Conservation (phyloP, 2,797 vertebrate species). For the Falco cherrug region DNA sequence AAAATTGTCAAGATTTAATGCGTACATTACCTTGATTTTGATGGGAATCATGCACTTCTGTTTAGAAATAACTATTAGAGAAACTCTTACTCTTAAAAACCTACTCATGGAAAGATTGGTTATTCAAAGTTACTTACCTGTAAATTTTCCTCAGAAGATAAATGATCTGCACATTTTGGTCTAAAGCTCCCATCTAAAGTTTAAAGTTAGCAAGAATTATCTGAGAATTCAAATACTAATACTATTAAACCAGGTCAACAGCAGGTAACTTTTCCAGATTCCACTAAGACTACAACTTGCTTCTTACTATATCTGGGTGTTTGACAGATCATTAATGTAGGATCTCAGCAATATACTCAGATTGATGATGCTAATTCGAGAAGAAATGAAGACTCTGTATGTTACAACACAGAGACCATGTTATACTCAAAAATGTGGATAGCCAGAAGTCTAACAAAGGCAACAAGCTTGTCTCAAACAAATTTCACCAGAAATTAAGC, state of each 20-base stretch:
- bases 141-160: not conserved
- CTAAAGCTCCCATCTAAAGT: not conserved
- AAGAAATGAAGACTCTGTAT: not conserved
- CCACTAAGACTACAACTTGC: not conserved
- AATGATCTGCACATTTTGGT: not conserved
- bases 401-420: not conserved
- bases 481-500: not conserved
- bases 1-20: not conserved
- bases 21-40: conserved; percentile 10
- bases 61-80: not conserved
- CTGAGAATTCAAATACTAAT: not conserved
- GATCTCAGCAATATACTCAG: not conserved
- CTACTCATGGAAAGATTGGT: not conserved
- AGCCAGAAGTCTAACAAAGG: not conserved
- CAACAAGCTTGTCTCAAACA: not conserved
- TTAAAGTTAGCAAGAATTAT: not conserved
- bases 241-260: conserved; percentile 22
- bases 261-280: not conserved
- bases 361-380: not conserved
- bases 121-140: conserved; percentile 20
- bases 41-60: not conserved
- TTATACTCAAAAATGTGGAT: not conserved
- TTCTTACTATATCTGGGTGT: not conserved
- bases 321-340: not conserved
- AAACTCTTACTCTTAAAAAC: not conserved